A percentile compares a stretch with the other conserved stretches of the same genome.
Conservation (phyloP, 2,888 invertebrate genomes). For the Drosophila infuscata region DNA sequence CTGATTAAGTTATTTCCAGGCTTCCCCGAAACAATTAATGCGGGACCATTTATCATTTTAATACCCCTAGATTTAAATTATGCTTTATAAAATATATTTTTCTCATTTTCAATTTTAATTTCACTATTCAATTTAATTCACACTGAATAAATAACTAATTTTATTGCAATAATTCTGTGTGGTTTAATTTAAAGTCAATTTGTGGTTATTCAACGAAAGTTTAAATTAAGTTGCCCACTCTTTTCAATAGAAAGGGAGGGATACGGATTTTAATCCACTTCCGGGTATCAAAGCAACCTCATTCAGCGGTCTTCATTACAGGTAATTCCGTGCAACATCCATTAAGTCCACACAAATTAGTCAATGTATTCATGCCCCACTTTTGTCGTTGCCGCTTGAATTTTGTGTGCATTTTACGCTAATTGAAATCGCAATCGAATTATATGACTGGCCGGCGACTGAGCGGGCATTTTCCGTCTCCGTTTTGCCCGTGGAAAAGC, state of each 20-base stretch:
- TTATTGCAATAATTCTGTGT: no score
- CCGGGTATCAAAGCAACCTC: constrained; percentile 5
- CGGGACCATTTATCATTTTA: not conserved
- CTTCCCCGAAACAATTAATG: not conserved
- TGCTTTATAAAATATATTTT: not conserved
- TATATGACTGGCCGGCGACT: constrained; percentile 54
- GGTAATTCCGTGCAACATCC: constrained; percentile 23
- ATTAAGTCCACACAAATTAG: constrained; percentile 22
- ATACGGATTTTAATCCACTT: not conserved
- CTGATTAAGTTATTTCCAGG: not conserved
- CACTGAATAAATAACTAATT: not conserved
- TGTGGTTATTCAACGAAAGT: not conserved
- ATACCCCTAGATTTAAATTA: not conserved
- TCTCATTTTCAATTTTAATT: not conserved
- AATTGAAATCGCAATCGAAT: constrained; percentile 82
- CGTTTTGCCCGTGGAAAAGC: constrained; percentile 43
- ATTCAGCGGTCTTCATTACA: constrained; percentile 13
- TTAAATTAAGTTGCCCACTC: constrained; percentile 1
- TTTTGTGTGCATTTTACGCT: constrained; percentile 72
- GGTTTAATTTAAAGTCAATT: not conserved
- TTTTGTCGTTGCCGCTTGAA: constrained; percentile 32
- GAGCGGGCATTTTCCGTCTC: not conserved
- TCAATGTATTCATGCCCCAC: constrained; percentile 13
- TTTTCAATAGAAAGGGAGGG: not conserved
- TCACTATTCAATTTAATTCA: not conserved